A percentile compares a stretch with the other conserved stretches of the same genome.
Evolutionary conservation across 2,797 vertebrate species (phyloP).

Genomic region (Lepus oiostolus): DNA sequence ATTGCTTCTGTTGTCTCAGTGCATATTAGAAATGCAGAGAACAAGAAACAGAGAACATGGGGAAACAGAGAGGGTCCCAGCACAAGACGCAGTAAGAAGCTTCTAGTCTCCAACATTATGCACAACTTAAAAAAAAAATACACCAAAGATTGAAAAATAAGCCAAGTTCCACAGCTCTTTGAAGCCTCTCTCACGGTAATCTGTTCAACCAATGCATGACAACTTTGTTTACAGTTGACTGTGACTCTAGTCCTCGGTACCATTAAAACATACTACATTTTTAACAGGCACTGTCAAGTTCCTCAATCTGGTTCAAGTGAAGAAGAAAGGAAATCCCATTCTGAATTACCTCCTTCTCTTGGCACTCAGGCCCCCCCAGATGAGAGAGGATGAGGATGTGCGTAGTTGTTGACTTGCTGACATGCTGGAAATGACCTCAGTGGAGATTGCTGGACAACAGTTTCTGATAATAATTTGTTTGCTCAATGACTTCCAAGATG

Average conservation of each 20-base stretch:
- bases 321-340: neutral
- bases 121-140: neutral
- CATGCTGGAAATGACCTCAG: neutral
- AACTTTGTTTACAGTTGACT: neutral
- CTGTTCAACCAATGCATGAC: neutral
- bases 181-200: neutral
- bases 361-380: neutral
- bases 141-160: neutral
- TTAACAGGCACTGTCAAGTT: neutral
- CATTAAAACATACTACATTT: neutral
- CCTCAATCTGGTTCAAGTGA: neutral
- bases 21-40: neutral
- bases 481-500: neutral
- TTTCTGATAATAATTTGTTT: slow-evolving; percentile 1
- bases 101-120: neutral
- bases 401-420: neutral
- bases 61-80: neutral
- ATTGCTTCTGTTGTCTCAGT: neutral
- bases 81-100: neutral
- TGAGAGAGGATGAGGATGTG: neutral
- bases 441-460: neutral
- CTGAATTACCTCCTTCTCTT: neutral
- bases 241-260: neutral
- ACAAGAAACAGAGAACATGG: neutral
- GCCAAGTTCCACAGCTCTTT: neutral